Evolutionary conservation across 1,140 invertebrate genomes (phyloP).

Genomic region (Periplaneta americana): DNA sequence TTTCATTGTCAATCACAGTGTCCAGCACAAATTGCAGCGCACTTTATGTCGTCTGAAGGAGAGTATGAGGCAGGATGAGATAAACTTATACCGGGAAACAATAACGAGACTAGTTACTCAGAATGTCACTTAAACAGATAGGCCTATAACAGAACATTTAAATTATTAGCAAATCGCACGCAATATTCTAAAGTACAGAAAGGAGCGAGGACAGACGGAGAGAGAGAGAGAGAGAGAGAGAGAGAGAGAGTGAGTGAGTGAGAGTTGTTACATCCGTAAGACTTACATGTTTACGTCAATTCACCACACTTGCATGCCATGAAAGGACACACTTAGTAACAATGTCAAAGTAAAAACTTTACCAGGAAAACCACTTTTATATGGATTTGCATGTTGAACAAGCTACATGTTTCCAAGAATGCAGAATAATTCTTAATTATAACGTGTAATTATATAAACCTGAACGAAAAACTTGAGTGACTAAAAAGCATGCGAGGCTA

Average conservation of each 20-base stretch:
- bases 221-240: too few species aligned
- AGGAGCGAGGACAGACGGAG: too few species aligned
- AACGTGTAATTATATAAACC: background rate
- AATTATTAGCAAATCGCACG: background rate
- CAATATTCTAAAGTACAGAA: background rate
- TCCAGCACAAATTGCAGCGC: too few species aligned
- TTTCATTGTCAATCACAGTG: too few species aligned
- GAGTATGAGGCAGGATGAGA: too few species aligned
- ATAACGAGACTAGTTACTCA: background rate
- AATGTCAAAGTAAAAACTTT: background rate
- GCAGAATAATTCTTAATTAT: background rate
- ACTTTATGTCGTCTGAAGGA: too few species aligned
- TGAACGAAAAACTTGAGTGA: too few species aligned
- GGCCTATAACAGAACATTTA: background rate
- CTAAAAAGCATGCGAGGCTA: too few species aligned
- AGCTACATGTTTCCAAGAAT: background rate
- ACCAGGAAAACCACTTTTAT: background rate
- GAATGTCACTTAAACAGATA: background rate
- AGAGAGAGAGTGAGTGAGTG: too few species aligned
- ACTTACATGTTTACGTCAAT: background rate
- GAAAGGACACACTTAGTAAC: background rate
- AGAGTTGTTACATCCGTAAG: background rate
- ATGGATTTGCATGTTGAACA: background rate
- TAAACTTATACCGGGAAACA: background rate
- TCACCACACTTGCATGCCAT: background rate